A percentile compares a stretch with the other conserved stretches of the same genome.
Evolutionary conservation across 2,888 invertebrate genomes (phyloP).

Genomic region (Perizoma affinitatum): DNA sequence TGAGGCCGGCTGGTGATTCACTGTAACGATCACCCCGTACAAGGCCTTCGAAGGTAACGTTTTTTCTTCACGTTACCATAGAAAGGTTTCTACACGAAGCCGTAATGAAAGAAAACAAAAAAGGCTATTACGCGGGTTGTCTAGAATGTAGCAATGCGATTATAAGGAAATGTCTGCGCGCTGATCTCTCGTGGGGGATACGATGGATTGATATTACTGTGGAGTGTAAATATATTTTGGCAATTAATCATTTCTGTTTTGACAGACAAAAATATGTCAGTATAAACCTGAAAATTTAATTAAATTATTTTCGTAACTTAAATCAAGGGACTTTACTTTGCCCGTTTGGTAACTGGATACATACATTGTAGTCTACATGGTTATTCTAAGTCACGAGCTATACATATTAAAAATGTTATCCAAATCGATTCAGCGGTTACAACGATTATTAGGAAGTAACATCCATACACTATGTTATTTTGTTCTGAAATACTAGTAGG

Average conservation of each 20-base stretch:
- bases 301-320: background rate
- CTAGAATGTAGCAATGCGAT: slow-evolving; percentile 41
- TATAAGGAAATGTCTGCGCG: slow-evolving; percentile 37
- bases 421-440: too few species aligned
- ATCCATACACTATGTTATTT: too few species aligned
- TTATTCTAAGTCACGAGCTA: too few species aligned
- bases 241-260: slow-evolving; percentile 14
- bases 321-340: background rate
- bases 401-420: too few species aligned
- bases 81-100: slow-evolving; percentile 52
- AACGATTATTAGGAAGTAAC: too few species aligned
- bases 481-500: too few species aligned
- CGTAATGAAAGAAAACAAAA: slow-evolving; percentile 58
- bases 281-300: background rate
- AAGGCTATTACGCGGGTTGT: slow-evolving; percentile 54
- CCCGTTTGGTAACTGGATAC: too few species aligned
- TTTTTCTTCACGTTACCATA: slow-evolving; percentile 49
- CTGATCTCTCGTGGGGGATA: slow-evolving; percentile 50
- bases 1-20: slow-evolving; percentile 68
- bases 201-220: slow-evolving; percentile 49
- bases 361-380: too few species aligned
- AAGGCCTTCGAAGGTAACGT: slow-evolving; percentile 40
- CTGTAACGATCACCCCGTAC: slow-evolving; percentile 63
- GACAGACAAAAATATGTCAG: slow-evolving; percentile 1
- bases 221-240: slow-evolving; percentile 11